phyloP scores from a whole-genome alignment of 2,113 vertebrate species.

The Centrocercus urophasianus region DNA sequence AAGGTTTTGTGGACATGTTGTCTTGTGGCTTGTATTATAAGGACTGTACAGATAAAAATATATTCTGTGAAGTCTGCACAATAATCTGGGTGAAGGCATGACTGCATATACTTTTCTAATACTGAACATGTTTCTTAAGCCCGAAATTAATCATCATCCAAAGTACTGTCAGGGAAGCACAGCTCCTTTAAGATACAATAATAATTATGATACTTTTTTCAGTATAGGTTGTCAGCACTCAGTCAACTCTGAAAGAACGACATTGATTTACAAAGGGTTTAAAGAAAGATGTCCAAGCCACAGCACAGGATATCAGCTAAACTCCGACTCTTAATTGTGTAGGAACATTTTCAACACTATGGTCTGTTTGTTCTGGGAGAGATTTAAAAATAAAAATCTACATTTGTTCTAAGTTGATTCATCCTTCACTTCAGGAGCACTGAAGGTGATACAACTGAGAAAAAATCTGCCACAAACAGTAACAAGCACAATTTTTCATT shows the following conservation, averaged over 20 bases:
- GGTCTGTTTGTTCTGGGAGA: neutral
- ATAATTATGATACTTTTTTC: neutral
- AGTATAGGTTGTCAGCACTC: neutral
- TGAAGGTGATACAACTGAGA: neutral
- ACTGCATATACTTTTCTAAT: neutral
- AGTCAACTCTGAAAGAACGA: neutral
- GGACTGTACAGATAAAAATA: neutral
- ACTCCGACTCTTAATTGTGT: neutral
- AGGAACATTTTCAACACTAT: neutral
- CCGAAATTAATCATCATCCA: neutral
- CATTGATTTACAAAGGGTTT: neutral
- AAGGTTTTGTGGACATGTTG: rapidly evolving
- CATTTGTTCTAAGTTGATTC: neutral
- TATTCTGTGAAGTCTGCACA: neutral
- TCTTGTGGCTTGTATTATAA: neutral
- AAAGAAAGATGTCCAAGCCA: neutral
- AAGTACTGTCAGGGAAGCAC: neutral
- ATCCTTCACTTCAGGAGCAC: neutral
- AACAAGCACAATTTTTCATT: neutral
- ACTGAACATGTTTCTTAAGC: neutral
- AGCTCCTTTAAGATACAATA: neutral
- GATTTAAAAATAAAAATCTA: neutral
- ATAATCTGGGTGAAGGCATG: neutral
- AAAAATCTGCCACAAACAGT: conserved; percentile 3
- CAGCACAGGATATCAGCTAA: neutral